Evolutionary conservation across 1,140 invertebrate species (phyloP), one percentile per base, ranked within the genome.

Genomic region (Wasmannia auropunctata): DNA sequence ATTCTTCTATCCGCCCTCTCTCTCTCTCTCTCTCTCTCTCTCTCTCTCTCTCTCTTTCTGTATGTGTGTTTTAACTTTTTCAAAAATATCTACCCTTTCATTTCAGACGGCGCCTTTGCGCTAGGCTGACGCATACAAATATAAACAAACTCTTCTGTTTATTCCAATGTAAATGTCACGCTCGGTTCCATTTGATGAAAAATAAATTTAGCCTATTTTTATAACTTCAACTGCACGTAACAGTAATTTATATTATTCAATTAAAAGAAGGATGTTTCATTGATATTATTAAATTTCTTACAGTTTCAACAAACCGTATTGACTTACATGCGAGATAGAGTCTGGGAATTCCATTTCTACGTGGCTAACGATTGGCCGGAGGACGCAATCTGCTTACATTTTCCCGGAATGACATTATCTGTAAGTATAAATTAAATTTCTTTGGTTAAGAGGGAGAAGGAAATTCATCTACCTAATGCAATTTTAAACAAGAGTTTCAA

Each of bases 261-360:
- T 60, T 79, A 67, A 51, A 54, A 51, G 2, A n/a, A 22, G 11
- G 16, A 34, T 31, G 2, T 72, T 58, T 58, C 16, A 6, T 25
- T 58, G 7, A 83, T 14, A 34, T 43, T 54, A 28, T n/a, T 19
- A 46, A 60, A 60, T 74, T 87, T 86, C 91, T 96, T 96, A 37
- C 96, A 98, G 97, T 98, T 98, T 96, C 97, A 98, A 96, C 97
- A 98, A 96, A 98, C 97, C 91, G 96, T 98, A 94, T 96, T 97
- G 96, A 98, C 97, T 95, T 98, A 97, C 96, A 96, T 97, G 94
- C 97, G 97, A 95, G 97, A 98, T 95, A 96, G 96, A 93, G 97
- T 98, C 94, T 98, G 97, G 97, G 97, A 98, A 92, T 98, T 98
- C 95, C 96, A 97, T 95, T 98, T 98, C 96, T 98, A 98, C 96